These are phyloP conservation scores for Drosophila anomelani DNA, from an alignment of 2,888 invertebrate genomes.

Conservation along the genomic window DNA sequence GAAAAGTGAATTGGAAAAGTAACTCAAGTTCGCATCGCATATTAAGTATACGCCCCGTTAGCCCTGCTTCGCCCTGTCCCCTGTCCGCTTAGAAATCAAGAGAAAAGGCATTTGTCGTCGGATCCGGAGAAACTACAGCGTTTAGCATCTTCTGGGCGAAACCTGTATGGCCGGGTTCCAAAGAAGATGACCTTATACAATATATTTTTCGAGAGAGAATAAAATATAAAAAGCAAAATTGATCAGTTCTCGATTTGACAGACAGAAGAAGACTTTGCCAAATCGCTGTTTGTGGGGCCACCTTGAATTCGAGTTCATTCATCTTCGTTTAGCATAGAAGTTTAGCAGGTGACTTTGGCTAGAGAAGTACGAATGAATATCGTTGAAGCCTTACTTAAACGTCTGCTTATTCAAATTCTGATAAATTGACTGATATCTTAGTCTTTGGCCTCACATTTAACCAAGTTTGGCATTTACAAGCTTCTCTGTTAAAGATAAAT, in stretches of 20 bases:
- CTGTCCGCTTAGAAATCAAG: conserved; percentile 4
- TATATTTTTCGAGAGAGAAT: conserved; percentile 27
- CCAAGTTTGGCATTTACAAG: background rate
- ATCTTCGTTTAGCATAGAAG: conserved; percentile 43
- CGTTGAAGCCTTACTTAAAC: background rate
- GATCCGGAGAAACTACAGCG: conserved; percentile 31
- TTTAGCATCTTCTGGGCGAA: conserved; percentile 39
- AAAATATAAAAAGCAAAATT: conserved; percentile 36
- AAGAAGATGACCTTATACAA: conserved; percentile 49
- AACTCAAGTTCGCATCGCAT: conserved; percentile 15
- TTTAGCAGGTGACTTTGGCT: conserved; percentile 27
- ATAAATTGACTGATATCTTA: background rate
- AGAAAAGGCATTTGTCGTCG: background rate
- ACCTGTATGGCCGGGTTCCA: conserved; percentile 47
- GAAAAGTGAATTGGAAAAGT: conserved; percentile 44
- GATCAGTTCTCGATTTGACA: conserved; percentile 45
- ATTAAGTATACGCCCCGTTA: conserved; percentile 63
- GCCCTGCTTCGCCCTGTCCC: background rate
- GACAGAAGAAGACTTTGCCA: conserved; percentile 39
- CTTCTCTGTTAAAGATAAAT: background rate
- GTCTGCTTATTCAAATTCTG: background rate
- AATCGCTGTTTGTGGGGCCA: conserved; percentile 31
- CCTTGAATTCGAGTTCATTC: conserved; percentile 50
- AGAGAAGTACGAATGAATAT: background rate
- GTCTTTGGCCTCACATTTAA: background rate